Conservation (phyloP, 2,113 vertebrate species). For the Macroglossus sobrinus region DNA sequence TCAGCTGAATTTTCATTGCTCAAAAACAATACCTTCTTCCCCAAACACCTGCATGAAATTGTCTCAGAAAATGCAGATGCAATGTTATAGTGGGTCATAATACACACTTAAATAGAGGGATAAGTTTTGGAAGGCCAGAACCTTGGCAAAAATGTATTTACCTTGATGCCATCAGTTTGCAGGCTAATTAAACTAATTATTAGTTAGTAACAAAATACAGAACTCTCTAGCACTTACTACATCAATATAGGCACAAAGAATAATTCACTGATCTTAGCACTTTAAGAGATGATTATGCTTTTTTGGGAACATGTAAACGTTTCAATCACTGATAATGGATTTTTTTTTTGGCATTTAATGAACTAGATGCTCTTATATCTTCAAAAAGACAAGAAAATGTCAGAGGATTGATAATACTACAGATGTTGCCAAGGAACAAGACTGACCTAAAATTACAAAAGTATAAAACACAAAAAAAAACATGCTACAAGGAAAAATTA, state of each 20-base stretch:
- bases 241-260: conserved; percentile 91
- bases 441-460: conserved; percentile 92
- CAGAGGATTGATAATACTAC: conserved; percentile 94
- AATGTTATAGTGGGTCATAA: conserved; percentile 81
- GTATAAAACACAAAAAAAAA: conserved; percentile 90
- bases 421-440: conserved; percentile 94
- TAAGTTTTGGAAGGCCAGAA: conserved; percentile 86
- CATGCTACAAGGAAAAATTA: conserved; percentile 95
- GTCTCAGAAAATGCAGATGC: conserved; percentile 80
- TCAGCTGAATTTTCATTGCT: conserved; percentile 46
- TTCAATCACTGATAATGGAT: conserved; percentile 85
- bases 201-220: conserved; percentile 90
- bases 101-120: conserved; percentile 84
- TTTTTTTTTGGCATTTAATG: conserved; percentile 84
- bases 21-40: conserved; percentile 70
- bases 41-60: conserved; percentile 67
- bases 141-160: conserved; percentile 92
- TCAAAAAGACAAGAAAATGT: conserved; percentile 89
- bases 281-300: conserved; percentile 91
- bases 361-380: conserved; percentile 92
- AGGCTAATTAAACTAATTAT: conserved; percentile 87
- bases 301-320: conserved; percentile 95
- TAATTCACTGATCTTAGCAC: conserved; percentile 86
- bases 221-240: conserved; percentile 90
- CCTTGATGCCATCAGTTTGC: conserved; percentile 90